phyloP scores from a whole-genome alignment of 1,140 invertebrate genomes.

The Anagrus nilaparvatae region DNA sequence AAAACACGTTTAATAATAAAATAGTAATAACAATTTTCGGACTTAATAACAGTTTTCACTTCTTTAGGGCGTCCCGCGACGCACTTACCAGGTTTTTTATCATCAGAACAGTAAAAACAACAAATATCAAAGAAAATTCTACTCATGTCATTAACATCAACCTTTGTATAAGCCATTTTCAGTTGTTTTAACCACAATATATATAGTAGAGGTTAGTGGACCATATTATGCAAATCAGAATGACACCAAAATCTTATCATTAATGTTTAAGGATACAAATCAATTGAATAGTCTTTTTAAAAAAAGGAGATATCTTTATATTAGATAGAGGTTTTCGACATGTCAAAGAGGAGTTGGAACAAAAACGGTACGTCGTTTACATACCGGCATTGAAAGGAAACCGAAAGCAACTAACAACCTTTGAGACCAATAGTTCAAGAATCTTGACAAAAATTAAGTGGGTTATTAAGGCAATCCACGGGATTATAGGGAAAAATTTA shows the following conservation, averaged over 20 bases:
- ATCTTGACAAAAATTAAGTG: constrained; percentile 26
- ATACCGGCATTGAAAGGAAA: too few species aligned
- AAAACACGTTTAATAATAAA: too few species aligned
- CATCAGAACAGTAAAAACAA: constrained; percentile 23
- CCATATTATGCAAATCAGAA: constrained; percentile 15
- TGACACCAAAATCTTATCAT: constrained; percentile 13
- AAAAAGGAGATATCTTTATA: constrained; percentile 9
- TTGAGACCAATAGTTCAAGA: too few species aligned
- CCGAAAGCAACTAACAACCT: too few species aligned
- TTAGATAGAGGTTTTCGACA: too few species aligned
- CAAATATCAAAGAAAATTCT: constrained; percentile 18
- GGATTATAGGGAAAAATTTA: constrained; percentile 20
- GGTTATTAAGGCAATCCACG: constrained; percentile 31
- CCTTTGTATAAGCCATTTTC: constrained; percentile 20
- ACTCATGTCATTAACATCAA: too few species aligned
- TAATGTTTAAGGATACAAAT: constrained; percentile 1
- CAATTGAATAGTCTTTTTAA: constrained; percentile 4
- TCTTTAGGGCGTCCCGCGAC: too few species aligned
- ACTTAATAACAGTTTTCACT: too few species aligned
- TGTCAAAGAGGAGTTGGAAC: too few species aligned
- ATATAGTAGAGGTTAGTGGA: constrained; percentile 16
- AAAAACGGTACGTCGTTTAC: too few species aligned
- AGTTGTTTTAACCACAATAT: constrained; percentile 22
- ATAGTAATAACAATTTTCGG: too few species aligned
- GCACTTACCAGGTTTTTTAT: too few species aligned